Conservation (phyloP, 2,888 invertebrate species). For the Aphodius sticticus region DNA sequence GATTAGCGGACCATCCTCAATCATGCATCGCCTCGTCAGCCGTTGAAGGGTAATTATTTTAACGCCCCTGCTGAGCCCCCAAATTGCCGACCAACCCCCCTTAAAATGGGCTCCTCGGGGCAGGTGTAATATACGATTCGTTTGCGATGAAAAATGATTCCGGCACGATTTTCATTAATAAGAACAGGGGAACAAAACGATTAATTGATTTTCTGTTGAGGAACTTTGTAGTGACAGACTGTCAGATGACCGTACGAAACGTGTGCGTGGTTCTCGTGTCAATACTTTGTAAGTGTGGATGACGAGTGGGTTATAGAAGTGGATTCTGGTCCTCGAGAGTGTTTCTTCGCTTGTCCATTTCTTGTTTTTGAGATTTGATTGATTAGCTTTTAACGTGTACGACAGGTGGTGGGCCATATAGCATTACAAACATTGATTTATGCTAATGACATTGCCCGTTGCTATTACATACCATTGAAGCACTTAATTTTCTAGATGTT, state of each 20-base stretch:
- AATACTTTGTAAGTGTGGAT: constrained; percentile 21
- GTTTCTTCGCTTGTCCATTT: constrained; percentile 21
- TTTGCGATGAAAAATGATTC: neutral
- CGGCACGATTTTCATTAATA: neutral
- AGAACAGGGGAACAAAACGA: neutral
- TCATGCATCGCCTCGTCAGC: neutral
- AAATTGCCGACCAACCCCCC: constrained; percentile 26
- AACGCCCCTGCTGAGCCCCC: constrained; percentile 24
- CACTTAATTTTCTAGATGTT: constrained; percentile 33
- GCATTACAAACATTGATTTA: constrained; percentile 50
- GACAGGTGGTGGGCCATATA: constrained; percentile 48
- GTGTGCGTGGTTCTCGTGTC: neutral
- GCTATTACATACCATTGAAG: constrained; percentile 32
- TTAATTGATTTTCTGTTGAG: neutral
- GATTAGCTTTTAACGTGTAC: constrained; percentile 49
- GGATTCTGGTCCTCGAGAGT: constrained; percentile 25
- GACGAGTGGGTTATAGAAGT: constrained; percentile 13
- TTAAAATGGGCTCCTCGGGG: neutral
- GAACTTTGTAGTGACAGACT: neutral
- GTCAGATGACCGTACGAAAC: neutral
- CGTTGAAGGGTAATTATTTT: constrained; percentile 15
- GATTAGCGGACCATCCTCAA: neutral
- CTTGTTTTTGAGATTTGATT: constrained; percentile 42
- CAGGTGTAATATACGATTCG: neutral
- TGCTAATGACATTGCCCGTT: constrained; percentile 44